Evolutionary conservation across 2,888 invertebrate genomes (phyloP), one percentile per base, ranked within the genome.

Genomic region (Drosophila glabriapex): DNA sequence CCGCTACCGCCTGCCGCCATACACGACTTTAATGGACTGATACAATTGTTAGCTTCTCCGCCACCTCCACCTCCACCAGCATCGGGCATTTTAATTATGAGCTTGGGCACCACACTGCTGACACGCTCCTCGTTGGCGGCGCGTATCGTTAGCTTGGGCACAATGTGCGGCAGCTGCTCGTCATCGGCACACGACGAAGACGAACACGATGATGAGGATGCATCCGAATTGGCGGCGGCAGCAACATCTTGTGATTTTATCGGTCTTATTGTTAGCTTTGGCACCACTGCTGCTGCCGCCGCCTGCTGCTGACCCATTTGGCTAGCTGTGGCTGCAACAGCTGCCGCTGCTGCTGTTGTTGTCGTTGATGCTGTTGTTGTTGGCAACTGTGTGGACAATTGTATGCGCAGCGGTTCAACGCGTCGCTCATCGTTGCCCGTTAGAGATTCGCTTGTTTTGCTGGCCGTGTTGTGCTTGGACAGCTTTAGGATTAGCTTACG

Each of bases 341-440:
- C 22, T 46, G 49, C 29, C 67, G 61, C 50, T 61, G 22, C n/a
- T 66, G 50, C 22, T 33, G 52, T 29, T 55, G 52, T 25, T 12
- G 28, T 33, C 7, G 61, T 14, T 16, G 61, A 9, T 46, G 55
- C 9, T 16, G 70, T 14, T 10, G 78, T 56, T 60, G 71, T 52
- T 19, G 71, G 79, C 54, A 74, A 50, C 61, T 66, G 69, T 56
- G 72, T 78, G 29, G 90, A 91, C 55, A 94, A 78, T 73, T 94
- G 94, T 9, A 94, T 94, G 77, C 93, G 93, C 46, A 94, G 81
- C n/a, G 94, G 94, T 71, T 94, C 93, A 9, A 94, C 94, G 78
- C 93, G 93, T 49, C 93, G 90, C 61, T 84, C 89, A 73, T 89
- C 87, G 66, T 63, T 81, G 25, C 54, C 52, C n/a, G 70, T 33